These are phyloP conservation scores for Lepidochitona cinerea DNA, from an alignment of 2,888 invertebrate genomes.

Conservation along the genomic window DNA sequence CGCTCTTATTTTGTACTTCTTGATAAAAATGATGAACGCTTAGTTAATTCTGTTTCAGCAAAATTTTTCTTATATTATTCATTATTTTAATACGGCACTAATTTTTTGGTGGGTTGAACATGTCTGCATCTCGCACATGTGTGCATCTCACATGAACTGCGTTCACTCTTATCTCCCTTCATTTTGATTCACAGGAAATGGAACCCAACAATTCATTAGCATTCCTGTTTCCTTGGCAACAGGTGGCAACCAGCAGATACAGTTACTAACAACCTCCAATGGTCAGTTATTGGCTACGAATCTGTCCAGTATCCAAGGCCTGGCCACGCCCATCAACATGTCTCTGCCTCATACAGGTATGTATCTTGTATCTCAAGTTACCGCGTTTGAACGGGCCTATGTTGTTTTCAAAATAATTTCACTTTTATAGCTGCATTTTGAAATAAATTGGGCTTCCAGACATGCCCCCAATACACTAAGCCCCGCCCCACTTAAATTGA, in stretches of 20 bases:
- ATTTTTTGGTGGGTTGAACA: no score
- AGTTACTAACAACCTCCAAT: constrained; percentile 83
- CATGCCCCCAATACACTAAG: no score
- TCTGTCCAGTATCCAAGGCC: constrained; percentile 77
- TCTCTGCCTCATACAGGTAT: constrained; percentile 21
- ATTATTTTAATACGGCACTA: no score
- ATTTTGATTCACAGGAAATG: constrained; percentile 79
- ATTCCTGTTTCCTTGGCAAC: constrained; percentile 82
- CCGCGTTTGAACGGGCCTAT: background rate
- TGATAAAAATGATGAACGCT: no score
- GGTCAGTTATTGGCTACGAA: constrained; percentile 90
- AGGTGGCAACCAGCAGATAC: constrained; percentile 69
- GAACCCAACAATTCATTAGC: constrained; percentile 94
- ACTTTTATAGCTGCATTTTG: background rate
- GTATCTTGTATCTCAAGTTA: background rate
- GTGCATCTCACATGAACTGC: no score
- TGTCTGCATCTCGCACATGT: no score
- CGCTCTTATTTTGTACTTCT: no score
- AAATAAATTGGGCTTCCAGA: background rate
- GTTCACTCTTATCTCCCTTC: background rate
- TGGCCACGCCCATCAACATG: constrained; percentile 60
- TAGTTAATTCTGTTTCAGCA: no score
- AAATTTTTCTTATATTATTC: no score
- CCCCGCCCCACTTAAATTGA: no score
- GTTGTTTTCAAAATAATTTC: background rate